A percentile compares a stretch with the other conserved stretches of the same genome.
Conservation (phyloP, 92 coral and sea anemone species). For the Porites rus region DNA sequence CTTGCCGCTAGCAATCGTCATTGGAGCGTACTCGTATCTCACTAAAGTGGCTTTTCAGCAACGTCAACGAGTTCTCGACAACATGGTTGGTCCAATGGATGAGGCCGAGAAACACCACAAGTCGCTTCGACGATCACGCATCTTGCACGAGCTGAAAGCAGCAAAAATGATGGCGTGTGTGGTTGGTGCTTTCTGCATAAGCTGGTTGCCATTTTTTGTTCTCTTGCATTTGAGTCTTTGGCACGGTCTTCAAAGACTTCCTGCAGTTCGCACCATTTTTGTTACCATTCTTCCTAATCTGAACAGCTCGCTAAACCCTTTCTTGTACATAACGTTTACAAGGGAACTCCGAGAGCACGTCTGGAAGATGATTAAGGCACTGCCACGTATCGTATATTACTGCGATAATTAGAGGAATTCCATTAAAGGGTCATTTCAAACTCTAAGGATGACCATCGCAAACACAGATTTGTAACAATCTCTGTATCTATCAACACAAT, state of each 20-base stretch:
- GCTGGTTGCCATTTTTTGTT: slow-evolving; percentile 86
- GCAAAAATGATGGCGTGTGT: slow-evolving; percentile 87
- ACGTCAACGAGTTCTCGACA: slow-evolving; percentile 55
- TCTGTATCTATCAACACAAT: not conserved
- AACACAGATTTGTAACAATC: not conserved
- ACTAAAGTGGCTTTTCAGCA: slow-evolving; percentile 74
- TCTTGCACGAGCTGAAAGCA: slow-evolving; percentile 78
- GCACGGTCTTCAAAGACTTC: slow-evolving; percentile 32
- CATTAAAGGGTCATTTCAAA: not conserved
- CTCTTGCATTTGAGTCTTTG: slow-evolving; percentile 71
- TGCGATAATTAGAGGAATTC: not conserved
- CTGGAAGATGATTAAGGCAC: slow-evolving; percentile 8
- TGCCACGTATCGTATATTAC: slow-evolving; percentile 10
- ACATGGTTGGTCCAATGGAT: slow-evolving; percentile 42
- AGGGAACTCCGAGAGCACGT: slow-evolving; percentile 71
- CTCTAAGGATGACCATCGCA: not conserved
- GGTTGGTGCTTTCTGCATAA: slow-evolving; percentile 73
- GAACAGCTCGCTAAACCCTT: slow-evolving; percentile 81
- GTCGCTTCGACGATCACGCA: slow-evolving; percentile 53
- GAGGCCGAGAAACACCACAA: slow-evolving; percentile 20
- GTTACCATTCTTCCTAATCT: slow-evolving; percentile 78
- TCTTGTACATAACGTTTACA: slow-evolving; percentile 81
- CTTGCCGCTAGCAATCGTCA: slow-evolving; percentile 69
- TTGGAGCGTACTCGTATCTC: slow-evolving; percentile 76
- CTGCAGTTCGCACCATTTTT: slow-evolving; percentile 23